phyloP scores from a whole-genome alignment of 2,113 vertebrate genomes.

The Dicentrarchus labrax region DNA sequence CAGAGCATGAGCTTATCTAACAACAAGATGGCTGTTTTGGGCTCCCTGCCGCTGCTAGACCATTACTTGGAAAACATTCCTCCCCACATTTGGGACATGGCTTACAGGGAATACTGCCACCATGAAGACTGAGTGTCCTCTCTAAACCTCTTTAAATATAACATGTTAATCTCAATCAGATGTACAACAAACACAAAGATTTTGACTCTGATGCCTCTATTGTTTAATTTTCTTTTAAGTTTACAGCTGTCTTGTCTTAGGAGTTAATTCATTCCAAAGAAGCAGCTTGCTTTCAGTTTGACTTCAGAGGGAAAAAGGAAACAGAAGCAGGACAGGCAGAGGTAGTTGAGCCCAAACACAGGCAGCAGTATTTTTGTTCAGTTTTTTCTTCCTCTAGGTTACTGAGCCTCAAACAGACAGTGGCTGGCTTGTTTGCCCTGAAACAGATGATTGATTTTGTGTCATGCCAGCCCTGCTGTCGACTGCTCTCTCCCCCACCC shows the following conservation, averaged over 20 bases:
- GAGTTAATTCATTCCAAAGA: background rate
- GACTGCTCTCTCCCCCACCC: conserved; percentile 45
- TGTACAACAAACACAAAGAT: background rate
- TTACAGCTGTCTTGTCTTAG: background rate
- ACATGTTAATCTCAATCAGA: conserved; percentile 17
- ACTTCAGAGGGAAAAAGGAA: conserved; percentile 8
- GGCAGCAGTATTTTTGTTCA: conserved; percentile 10
- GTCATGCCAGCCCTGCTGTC: conserved; percentile 64
- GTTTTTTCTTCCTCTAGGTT: conserved; percentile 12
- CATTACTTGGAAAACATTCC: conserved; percentile 19
- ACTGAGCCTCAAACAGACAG: conserved; percentile 38
- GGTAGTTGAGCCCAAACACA: conserved; percentile 5
- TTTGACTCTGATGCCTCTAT: background rate
- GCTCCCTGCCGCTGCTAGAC: conserved; percentile 12
- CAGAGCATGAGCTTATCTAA: conserved; percentile 50
- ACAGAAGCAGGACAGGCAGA: background rate
- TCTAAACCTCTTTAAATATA: conserved; percentile 1
- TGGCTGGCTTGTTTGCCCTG: conserved; percentile 58
- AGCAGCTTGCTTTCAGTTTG: conserved; percentile 1
- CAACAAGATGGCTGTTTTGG: conserved; percentile 37
- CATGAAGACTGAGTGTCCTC: background rate
- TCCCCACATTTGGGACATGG: conserved; percentile 22
- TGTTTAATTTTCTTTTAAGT: background rate
- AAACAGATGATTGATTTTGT: conserved; percentile 78
- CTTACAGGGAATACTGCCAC: conserved; percentile 6